Evolutionary conservation across 1,140 invertebrate species (phyloP).

Genomic region (Microplitis demolitor): DNA sequence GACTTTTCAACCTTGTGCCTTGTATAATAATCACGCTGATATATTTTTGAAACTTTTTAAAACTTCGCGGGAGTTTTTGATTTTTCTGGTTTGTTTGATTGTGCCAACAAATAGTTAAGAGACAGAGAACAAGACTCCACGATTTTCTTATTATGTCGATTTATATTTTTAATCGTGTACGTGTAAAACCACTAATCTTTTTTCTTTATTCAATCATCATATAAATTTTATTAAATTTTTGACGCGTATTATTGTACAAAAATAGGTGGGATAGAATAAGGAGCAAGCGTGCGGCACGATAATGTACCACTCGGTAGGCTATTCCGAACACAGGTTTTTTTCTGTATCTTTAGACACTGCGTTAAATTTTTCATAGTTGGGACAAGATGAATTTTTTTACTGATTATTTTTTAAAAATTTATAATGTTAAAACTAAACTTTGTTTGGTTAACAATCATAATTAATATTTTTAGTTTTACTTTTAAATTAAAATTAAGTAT

Average conservation of each 20-base stretch:
- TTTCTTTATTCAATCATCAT: neutral
- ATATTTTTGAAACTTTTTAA: neutral
- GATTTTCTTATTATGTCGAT: neutral
- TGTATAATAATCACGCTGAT: neutral
- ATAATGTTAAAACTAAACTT: no score
- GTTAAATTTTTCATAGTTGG: neutral
- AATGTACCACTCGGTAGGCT: no score
- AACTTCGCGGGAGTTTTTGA: neutral
- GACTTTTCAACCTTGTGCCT: neutral
- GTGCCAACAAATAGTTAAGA: slow-evolving; percentile 5
- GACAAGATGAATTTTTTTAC: neutral
- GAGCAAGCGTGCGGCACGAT: no score
- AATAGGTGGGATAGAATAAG: no score
- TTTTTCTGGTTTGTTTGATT: neutral
- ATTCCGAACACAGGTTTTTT: no score
- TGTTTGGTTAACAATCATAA: no score
- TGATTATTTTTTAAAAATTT: neutral
- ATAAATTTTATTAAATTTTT: neutral
- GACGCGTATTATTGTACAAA: no score
- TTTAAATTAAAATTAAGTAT: no score
- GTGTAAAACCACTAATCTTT: neutral
- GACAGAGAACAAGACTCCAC: neutral
- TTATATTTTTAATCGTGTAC: neutral
- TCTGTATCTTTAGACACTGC: no score
- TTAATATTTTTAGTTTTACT: no score